A percentile compares a stretch with the other conserved stretches of the same genome.
These are phyloP conservation scores for Biston betularia DNA, from an alignment of 2,888 invertebrate genomes.

Conservation along the genomic window DNA sequence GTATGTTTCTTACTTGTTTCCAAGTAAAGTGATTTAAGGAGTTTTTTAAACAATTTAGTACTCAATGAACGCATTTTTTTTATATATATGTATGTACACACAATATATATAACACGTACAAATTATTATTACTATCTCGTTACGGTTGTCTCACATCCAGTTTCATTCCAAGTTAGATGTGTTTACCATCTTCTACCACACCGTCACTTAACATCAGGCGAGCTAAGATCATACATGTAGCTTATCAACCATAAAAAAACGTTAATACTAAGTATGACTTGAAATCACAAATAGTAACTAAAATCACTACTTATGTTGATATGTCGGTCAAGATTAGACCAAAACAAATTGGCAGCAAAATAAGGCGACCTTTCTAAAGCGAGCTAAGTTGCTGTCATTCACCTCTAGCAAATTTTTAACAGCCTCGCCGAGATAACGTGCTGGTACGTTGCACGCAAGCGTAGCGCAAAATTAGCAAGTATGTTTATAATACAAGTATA, in stretches of 20 bases:
- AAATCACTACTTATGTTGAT: constrained; percentile 16
- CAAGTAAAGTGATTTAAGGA: not conserved
- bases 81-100: no score
- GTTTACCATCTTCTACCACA: no score
- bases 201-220: no score
- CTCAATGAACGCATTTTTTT: no score
- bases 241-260: no score
- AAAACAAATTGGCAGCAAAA: constrained; percentile 34
- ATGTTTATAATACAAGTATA: no score
- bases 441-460: not conserved
- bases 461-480: not conserved
- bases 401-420: constrained; percentile 43
- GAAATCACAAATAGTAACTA: constrained; percentile 10
- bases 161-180: no score
- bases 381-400: constrained; percentile 41
- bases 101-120: not conserved
- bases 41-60: no score
- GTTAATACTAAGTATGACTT: no score
- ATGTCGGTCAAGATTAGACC: constrained; percentile 43
- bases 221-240: no score
- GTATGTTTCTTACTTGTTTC: not conserved
- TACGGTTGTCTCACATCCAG: no score
- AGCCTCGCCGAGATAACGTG: constrained; percentile 38
- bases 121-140: no score
- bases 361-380: constrained; percentile 40